Evolutionary conservation across 2,888 invertebrate species (phyloP).

Genomic region (Malthinus flaveolus): DNA sequence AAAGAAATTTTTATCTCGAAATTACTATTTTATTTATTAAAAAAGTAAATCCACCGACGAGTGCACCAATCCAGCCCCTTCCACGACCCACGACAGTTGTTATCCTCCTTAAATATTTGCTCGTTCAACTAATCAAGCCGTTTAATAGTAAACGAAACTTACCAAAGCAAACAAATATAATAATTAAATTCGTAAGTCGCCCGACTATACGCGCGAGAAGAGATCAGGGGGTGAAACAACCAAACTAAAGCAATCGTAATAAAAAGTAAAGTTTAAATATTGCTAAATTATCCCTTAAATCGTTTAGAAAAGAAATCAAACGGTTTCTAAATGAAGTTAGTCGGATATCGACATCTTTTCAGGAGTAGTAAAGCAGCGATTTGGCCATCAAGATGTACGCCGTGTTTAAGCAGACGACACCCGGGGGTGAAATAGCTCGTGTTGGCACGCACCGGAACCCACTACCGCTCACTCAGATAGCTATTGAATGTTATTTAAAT

Average conservation of each 20-base stretch:
- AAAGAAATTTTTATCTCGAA: conserved; percentile 19
- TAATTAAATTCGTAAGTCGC: too few species aligned
- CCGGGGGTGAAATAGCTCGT: conserved; percentile 52
- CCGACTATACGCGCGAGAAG: too few species aligned
- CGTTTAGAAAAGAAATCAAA: conserved; percentile 28
- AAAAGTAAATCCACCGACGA: too few species aligned
- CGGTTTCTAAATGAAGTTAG: conserved; percentile 47
- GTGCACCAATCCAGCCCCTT: too few species aligned
- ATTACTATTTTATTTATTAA: not conserved
- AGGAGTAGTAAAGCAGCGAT: conserved; percentile 51
- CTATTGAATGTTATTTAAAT: conserved; percentile 47
- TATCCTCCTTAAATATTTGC: too few species aligned
- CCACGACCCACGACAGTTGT: too few species aligned
- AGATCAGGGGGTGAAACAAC: too few species aligned
- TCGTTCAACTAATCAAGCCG: too few species aligned
- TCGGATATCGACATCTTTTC: conserved; percentile 50
- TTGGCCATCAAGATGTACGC: conserved; percentile 55
- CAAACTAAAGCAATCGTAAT: too few species aligned
- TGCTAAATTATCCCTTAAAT: conserved; percentile 28
- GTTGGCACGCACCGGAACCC: conserved; percentile 50
- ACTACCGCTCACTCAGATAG: conserved; percentile 42
- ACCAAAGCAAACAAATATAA: too few species aligned
- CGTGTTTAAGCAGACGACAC: conserved; percentile 54
- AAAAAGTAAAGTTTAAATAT: conserved; percentile 13
- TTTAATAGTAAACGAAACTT: too few species aligned